Conservation (phyloP, 2,113 vertebrate species). For the Syrrhaptes paradoxus region DNA sequence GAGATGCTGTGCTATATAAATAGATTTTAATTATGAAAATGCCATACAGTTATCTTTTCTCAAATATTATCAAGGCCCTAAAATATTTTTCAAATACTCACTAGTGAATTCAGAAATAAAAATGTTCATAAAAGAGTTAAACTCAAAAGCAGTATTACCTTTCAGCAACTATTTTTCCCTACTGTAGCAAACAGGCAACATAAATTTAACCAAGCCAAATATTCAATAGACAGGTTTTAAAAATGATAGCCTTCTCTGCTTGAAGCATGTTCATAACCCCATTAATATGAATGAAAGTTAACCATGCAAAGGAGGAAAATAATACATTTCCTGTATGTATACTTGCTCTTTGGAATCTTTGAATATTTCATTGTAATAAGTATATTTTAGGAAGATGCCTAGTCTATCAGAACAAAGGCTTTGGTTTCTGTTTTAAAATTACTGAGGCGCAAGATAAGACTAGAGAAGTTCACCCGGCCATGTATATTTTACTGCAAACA, state of each 20-base stretch:
- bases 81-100: neutral
- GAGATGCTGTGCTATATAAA: neutral
- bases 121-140: neutral
- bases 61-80: neutral
- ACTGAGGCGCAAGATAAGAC: slow-evolving; percentile 79
- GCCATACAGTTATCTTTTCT: neutral
- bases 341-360: slow-evolving; percentile 30
- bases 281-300: slow-evolving; percentile 68
- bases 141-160: neutral
- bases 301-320: slow-evolving; percentile 53
- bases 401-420: slow-evolving; percentile 72
- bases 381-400: slow-evolving; percentile 69
- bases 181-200: slow-evolving; percentile 15
- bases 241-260: slow-evolving; percentile 49
- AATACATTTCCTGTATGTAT: slow-evolving; percentile 30
- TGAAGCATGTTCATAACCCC: neutral
- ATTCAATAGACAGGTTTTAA: slow-evolving; percentile 43
- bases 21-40: neutral
- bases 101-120: neutral
- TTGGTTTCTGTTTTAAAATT: slow-evolving; percentile 74
- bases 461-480: slow-evolving; percentile 75
- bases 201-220: slow-evolving; percentile 47
- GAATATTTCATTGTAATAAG: slow-evolving; percentile 73
- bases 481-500: slow-evolving; percentile 78
- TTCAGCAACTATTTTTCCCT: slow-evolving; percentile 5